A percentile compares a stretch with the other conserved stretches of the same genome.
These are phyloP conservation scores for Trialeurodes vaporariorum DNA, from an alignment of 1,140 invertebrate species.

Conservation along the genomic window DNA sequence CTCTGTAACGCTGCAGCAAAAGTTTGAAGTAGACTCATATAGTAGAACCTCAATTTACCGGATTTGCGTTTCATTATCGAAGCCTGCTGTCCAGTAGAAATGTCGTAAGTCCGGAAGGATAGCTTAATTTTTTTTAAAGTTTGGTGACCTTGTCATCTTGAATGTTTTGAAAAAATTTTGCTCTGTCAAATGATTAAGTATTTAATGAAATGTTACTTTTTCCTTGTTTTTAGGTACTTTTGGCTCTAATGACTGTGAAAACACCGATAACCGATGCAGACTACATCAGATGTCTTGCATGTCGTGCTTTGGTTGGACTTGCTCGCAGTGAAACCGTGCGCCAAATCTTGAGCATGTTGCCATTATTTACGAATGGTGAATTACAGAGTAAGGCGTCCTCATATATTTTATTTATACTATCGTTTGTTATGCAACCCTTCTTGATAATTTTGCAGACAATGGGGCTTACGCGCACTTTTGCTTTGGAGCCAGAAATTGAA, in stretches of 20 bases:
- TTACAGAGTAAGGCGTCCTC: slow-evolving; percentile 55
- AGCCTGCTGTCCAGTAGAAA: too few relatives aligned
- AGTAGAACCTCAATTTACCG: too few relatives aligned
- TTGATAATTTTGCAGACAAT: too few relatives aligned
- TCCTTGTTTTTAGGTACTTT: slow-evolving; percentile 40
- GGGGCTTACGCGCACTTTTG: too few relatives aligned
- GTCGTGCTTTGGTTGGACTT: slow-evolving; percentile 80
- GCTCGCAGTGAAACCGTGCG: slow-evolving; percentile 81
- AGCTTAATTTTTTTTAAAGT: background rate
- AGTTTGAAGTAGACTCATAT: too few relatives aligned
- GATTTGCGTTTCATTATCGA: too few relatives aligned
- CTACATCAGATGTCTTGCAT: slow-evolving; percentile 79
- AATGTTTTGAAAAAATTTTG: slow-evolving; percentile 6
- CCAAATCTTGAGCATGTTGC: slow-evolving; percentile 92
- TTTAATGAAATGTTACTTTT: slow-evolving; percentile 14
- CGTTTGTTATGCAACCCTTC: too few relatives aligned
- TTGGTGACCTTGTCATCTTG: slow-evolving; percentile 2
- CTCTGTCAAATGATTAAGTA: slow-evolving; percentile 1
- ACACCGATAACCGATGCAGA: slow-evolving; percentile 94
- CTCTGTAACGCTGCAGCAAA: too few relatives aligned
- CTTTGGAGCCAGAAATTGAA: too few relatives aligned
- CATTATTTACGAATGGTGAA: slow-evolving; percentile 85
- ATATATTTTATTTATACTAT: too few relatives aligned
- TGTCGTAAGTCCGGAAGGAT: too few relatives aligned
- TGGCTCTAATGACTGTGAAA: slow-evolving; percentile 79